phyloP scores from a whole-genome alignment of 2,797 vertebrate species.

The Vireo griseus region DNA sequence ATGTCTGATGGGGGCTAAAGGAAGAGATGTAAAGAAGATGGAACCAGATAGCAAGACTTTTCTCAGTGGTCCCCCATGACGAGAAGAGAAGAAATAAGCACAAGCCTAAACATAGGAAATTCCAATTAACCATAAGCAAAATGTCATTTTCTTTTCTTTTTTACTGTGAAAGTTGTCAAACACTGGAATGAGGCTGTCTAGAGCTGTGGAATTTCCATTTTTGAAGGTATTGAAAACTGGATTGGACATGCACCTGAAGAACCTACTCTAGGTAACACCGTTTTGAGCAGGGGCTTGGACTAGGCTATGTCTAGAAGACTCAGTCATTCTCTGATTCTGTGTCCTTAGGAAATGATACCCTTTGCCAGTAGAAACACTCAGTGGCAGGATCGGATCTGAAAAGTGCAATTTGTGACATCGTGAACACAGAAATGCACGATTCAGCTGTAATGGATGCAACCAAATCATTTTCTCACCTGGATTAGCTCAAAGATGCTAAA shows the following conservation, averaged over 20 bases:
- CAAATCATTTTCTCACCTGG: neutral
- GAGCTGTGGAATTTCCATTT: neutral
- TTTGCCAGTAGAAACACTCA: neutral
- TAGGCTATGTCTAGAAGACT: neutral
- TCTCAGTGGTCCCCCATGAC: neutral
- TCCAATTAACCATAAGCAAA: rapidly evolving
- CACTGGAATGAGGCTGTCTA: neutral
- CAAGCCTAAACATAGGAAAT: neutral
- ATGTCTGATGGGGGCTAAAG: neutral
- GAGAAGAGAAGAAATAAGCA: neutral
- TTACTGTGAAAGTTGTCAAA: neutral
- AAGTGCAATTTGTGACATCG: neutral
- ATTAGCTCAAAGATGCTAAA: neutral
- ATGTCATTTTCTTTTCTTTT: neutral
- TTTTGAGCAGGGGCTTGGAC: neutral
- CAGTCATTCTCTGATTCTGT: neutral
- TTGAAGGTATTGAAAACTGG: neutral
- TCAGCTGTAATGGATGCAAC: neutral
- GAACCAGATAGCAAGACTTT: neutral
- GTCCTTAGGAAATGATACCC: neutral
- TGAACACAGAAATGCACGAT: neutral
- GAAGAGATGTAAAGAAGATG: neutral
- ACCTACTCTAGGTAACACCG: neutral
- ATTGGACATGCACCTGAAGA: rapidly evolving
- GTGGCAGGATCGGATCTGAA: neutral